Conservation (phyloP, 1,140 invertebrate genomes). For the Psilanteris sp. region DNA sequence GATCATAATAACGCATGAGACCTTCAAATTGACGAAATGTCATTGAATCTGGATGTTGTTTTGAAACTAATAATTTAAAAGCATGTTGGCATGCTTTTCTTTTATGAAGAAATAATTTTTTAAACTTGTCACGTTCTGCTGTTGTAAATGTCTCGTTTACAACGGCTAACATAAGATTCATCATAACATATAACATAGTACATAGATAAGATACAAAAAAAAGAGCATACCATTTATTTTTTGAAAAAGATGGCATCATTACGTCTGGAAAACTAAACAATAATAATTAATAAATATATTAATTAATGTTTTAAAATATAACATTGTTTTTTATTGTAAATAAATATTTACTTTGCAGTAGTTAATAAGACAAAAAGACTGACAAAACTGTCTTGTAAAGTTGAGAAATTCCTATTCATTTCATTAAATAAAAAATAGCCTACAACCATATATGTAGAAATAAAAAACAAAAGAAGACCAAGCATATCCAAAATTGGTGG, state of each 20-base stretch:
- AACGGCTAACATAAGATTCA: constrained; percentile 95
- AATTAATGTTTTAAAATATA: too few relatives aligned
- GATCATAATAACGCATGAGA: constrained; percentile 88
- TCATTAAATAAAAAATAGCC: constrained; percentile 91
- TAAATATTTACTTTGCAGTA: constrained; percentile 88
- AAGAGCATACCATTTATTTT: constrained; percentile 89
- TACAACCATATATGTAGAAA: constrained; percentile 90
- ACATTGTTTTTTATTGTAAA: constrained; percentile 1
- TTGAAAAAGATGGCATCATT: constrained; percentile 94
- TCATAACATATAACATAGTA: constrained; percentile 91
- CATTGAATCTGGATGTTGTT: constrained; percentile 84
- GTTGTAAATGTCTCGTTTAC: constrained; percentile 94
- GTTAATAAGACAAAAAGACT: constrained; percentile 94
- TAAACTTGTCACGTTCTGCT: constrained; percentile 92
- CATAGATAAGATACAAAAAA: constrained; percentile 94
- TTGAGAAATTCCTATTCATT: constrained; percentile 88
- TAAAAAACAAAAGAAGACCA: constrained; percentile 90
- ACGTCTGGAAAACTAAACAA: constrained; percentile 91
- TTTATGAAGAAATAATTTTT: constrained; percentile 91
- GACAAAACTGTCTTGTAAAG: constrained; percentile 91
- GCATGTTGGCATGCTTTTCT: constrained; percentile 90
- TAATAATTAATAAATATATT: constrained; percentile 7
- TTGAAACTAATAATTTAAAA: constrained; percentile 88
- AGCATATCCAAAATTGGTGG: constrained; percentile 95
- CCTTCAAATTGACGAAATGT: constrained; percentile 90